Percentiles rank a stretch among this genome's conserved stretches.
Conservation (phyloP, 2,113 vertebrate species). For the Opisthocomus hoazin region DNA sequence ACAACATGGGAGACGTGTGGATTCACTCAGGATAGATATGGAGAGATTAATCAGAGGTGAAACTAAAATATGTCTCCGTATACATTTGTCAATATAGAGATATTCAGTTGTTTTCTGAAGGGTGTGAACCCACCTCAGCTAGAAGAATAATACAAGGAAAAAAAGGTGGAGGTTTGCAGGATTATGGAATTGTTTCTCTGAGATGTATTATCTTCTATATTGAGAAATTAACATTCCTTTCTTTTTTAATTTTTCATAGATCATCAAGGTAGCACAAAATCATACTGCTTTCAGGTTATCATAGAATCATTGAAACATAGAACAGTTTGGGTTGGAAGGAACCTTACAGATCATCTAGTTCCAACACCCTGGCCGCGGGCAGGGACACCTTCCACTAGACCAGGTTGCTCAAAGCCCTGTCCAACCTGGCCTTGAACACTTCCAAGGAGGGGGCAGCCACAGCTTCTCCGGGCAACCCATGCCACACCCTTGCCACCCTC, state of each 20-base stretch:
- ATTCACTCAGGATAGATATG: not conserved
- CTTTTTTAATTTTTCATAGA: not conserved
- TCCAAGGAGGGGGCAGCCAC: not conserved
- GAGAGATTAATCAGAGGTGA: not conserved
- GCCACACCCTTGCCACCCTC: not conserved
- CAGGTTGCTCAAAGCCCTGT: not conserved
- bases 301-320: not conserved
- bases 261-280: not conserved
- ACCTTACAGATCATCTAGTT: not conserved
- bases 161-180: not conserved
- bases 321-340: not conserved
- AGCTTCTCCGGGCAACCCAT: not conserved
- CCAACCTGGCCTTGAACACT: not conserved
- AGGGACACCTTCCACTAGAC: not conserved
- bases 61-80: not conserved
- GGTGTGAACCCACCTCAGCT: not conserved
- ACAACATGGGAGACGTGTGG: not conserved
- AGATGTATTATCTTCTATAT: not conserved
- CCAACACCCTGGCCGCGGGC: fast-evolving
- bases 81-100: not conserved
- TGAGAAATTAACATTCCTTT: not conserved
- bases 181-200: not conserved
- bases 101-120: not conserved
- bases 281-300: too few species aligned
- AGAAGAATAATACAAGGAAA: not conserved